phyloP scores from a whole-genome alignment of 1,140 invertebrate species.

The roundworm (Caenorhabditis elegans) region DNA sequence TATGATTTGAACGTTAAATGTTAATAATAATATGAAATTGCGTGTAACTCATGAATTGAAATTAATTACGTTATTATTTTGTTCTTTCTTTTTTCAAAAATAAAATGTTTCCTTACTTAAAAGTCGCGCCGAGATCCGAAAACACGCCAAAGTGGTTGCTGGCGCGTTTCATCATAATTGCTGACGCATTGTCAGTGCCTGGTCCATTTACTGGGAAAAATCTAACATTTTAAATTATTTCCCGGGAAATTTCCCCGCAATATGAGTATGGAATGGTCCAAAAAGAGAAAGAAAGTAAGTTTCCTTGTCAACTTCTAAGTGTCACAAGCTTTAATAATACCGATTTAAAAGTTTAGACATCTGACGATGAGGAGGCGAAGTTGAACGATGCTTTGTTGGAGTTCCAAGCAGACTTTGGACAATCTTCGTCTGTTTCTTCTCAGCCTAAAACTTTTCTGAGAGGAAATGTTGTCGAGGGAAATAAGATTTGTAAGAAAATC shows the following conservation, averaged over 20 bases:
- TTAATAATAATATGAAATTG: too few relatives aligned
- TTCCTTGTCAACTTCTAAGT: too few relatives aligned
- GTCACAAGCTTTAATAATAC: too few relatives aligned
- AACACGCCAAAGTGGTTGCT: too few relatives aligned
- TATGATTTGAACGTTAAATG: too few relatives aligned
- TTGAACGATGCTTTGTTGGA: constrained; percentile 57
- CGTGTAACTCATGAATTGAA: too few relatives aligned
- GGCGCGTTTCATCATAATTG: not conserved
- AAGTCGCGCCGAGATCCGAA: too few relatives aligned
- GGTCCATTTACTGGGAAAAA: too few relatives aligned
- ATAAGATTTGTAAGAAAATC: constrained; percentile 53
- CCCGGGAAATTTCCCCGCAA: not conserved
- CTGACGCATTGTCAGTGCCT: not conserved
- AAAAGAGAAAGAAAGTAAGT: constrained; percentile 5
- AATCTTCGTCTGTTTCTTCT: not conserved
- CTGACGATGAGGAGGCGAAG: constrained; percentile 56
- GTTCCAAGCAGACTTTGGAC: constrained; percentile 56
- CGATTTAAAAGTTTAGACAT: constrained; percentile 47
- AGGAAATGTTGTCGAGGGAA: constrained; percentile 64
- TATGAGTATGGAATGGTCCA: constrained; percentile 21
- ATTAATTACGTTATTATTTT: too few relatives aligned
- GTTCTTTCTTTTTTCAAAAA: too few relatives aligned
- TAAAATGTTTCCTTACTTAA: too few relatives aligned
- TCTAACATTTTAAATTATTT: too few relatives aligned
- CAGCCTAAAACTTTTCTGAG: constrained; percentile 57